These are phyloP conservation scores for Mustela nigripes DNA, from an alignment of 2,113 vertebrate species.

Conservation along the genomic window DNA sequence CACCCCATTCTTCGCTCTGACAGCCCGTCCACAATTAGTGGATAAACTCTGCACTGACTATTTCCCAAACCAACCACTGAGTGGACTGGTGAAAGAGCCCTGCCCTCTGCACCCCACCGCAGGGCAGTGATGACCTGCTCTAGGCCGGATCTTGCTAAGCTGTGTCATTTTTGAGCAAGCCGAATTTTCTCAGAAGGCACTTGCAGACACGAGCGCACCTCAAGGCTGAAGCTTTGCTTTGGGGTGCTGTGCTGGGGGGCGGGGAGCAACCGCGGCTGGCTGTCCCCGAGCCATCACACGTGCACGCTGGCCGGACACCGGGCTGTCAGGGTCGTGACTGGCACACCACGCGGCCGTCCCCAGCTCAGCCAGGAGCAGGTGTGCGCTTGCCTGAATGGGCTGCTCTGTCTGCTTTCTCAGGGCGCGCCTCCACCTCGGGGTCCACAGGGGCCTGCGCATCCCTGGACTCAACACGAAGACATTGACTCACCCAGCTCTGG, in stretches of 20 bases:
- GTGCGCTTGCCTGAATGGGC: not conserved
- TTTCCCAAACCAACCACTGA: not conserved
- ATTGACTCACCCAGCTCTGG: not conserved
- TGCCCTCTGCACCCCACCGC: not conserved
- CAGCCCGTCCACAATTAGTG: not conserved
- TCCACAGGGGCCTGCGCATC: not conserved
- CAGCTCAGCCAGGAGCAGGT: too few species aligned
- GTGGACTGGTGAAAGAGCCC: not conserved
- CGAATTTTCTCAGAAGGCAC: too few species aligned
- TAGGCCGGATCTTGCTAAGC: not conserved
- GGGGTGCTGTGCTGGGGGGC: not conserved
- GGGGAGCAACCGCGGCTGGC: fast-evolving
- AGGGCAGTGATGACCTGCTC: not conserved
- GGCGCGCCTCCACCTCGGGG: fast-evolving
- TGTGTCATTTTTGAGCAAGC: not conserved
- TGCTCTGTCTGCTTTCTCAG: too few species aligned
- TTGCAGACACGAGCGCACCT: not conserved
- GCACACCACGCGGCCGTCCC: fast-evolving
- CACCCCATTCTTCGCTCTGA: not conserved
- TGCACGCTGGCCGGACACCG: not conserved
- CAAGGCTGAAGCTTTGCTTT: fast-evolving
- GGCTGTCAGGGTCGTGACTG: not conserved
- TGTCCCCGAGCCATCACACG: not conserved
- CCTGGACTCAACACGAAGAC: not conserved
- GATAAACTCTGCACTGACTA: not conserved